These are phyloP conservation scores for Artibeus jamaicensis DNA, from an alignment of 2,797 vertebrate genomes.

Conservation along the genomic window DNA sequence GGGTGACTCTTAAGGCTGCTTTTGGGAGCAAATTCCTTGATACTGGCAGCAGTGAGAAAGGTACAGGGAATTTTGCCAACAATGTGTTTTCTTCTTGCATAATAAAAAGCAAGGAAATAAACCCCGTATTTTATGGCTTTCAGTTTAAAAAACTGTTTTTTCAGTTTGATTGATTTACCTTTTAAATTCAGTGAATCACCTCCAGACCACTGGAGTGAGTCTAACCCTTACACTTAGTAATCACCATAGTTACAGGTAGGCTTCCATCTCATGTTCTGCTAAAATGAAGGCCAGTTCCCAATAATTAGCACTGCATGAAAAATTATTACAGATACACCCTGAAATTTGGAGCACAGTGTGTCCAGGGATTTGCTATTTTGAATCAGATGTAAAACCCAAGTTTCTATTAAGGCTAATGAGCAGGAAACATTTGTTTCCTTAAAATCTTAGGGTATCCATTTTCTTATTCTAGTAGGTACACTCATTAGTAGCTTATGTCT, in stretches of 20 bases:
- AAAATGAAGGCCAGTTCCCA: neutral
- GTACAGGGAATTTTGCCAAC: neutral
- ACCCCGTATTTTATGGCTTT: neutral
- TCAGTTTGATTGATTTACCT: neutral
- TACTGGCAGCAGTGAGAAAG: neutral
- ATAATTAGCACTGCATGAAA: slow-evolving; percentile 50
- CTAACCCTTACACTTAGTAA: neutral
- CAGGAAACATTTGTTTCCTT: slow-evolving; percentile 14
- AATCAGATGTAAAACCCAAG: slow-evolving; percentile 18
- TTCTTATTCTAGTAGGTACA: neutral
- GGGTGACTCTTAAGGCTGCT: neutral
- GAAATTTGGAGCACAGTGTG: neutral
- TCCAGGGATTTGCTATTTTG: neutral
- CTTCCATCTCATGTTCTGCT: neutral
- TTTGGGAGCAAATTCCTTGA: slow-evolving; percentile 14
- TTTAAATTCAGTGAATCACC: slow-evolving; percentile 26
- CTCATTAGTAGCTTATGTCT: neutral
- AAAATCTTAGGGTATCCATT: neutral
- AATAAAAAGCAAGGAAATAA: neutral
- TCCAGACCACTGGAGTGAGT: neutral
- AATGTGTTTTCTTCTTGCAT: neutral
- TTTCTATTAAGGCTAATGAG: slow-evolving; percentile 1
- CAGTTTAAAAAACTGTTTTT: neutral
- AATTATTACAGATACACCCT: neutral
- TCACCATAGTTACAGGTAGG: neutral